Conservation (phyloP, 2,888 invertebrate species). For the Epicampocera succincta region DNA sequence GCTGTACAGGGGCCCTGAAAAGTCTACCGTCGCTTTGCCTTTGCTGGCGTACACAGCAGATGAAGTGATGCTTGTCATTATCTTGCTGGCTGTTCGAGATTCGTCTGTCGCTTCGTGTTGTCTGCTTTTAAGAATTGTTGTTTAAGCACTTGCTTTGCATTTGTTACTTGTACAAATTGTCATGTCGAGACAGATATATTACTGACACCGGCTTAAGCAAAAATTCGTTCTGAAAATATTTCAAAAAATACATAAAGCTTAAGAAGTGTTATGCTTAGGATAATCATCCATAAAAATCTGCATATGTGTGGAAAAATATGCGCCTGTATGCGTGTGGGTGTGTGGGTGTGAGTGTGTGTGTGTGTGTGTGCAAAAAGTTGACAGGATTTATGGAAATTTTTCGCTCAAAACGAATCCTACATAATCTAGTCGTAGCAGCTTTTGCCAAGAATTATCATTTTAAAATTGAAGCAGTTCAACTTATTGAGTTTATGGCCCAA, state of each 20-base stretch:
- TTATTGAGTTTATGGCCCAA: too few species aligned
- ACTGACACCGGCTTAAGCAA: slow-evolving; percentile 67
- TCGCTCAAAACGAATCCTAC: too few species aligned
- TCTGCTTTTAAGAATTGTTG: slow-evolving; percentile 29
- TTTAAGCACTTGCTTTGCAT: slow-evolving; percentile 65
- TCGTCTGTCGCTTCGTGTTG: slow-evolving; percentile 9
- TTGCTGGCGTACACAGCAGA: too few species aligned
- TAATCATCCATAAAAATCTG: slow-evolving; percentile 22
- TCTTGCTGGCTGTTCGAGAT: slow-evolving; percentile 10
- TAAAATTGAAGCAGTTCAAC: too few species aligned
- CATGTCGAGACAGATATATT: slow-evolving; percentile 70
- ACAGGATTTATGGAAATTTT: slow-evolving; percentile 3
- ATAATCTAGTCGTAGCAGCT: too few species aligned
- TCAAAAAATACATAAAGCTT: slow-evolving; percentile 19
- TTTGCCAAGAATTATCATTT: too few species aligned
- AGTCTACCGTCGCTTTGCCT: neutral
- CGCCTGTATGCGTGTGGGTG: neutral
- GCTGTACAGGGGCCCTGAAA: too few species aligned
- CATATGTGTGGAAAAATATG: neutral
- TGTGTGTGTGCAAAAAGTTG: neutral
- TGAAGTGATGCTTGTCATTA: slow-evolving; percentile 34
- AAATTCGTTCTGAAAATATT: slow-evolving; percentile 25
- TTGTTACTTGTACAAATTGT: slow-evolving; percentile 69
- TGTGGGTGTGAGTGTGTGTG: too few species aligned
- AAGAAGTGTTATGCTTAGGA: slow-evolving; percentile 39